Percentiles rank a stretch among this genome's conserved stretches.
Evolutionary conservation across 2,888 invertebrate genomes (phyloP).

Genomic region (Andrena camellia): DNA sequence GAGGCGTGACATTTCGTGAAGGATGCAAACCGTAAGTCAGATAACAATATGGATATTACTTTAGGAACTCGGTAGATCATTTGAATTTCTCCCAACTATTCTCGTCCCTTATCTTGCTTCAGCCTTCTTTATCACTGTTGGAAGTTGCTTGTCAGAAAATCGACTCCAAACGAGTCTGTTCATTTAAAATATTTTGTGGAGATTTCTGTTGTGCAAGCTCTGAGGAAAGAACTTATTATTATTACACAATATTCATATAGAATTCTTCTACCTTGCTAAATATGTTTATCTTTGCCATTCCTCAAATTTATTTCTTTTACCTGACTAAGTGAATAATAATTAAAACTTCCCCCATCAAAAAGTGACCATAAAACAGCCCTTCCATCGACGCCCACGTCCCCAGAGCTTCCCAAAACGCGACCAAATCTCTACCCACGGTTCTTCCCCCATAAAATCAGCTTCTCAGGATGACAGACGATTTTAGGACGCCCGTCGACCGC

Average conservation of each 20-base stretch:
- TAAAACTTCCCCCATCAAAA: too few species aligned
- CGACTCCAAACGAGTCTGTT: background rate
- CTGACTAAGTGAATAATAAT: too few species aligned
- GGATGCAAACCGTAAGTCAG: slow-evolving; percentile 48
- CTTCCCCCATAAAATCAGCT: background rate
- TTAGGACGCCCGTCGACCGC: slow-evolving; percentile 1
- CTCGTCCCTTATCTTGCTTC: background rate
- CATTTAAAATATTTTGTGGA: background rate
- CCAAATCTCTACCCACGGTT: background rate
- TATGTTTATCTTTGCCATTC: too few species aligned
- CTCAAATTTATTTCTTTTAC: too few species aligned
- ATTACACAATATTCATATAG: too few species aligned
- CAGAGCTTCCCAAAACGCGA: background rate
- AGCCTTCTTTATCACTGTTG: background rate
- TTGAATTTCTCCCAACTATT: background rate
- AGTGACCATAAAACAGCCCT: background rate
- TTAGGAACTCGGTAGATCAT: slow-evolving; percentile 31
- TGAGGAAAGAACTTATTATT: background rate
- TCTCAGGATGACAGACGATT: background rate
- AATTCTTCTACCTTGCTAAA: too few species aligned
- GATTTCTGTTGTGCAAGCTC: background rate
- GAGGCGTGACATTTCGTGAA: slow-evolving; percentile 29
- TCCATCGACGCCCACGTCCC: too few species aligned
- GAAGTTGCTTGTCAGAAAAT: background rate
- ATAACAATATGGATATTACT: slow-evolving; percentile 27